Evolutionary conservation across 2,797 vertebrate species (phyloP).

Genomic region (Echiichthys vipera): DNA sequence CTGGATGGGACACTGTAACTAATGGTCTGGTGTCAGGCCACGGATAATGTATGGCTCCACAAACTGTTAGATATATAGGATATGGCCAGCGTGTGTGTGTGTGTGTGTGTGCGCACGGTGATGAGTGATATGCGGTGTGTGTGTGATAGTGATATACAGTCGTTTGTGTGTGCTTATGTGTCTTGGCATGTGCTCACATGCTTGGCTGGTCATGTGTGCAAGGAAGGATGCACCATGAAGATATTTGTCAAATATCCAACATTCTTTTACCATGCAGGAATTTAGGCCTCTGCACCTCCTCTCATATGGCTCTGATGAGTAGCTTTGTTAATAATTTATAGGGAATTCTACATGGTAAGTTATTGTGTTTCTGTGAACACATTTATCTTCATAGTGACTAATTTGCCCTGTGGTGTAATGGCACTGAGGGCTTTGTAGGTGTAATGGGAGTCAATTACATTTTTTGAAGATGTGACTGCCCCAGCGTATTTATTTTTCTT

Average conservation of each 20-base stretch:
- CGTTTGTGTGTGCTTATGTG: conserved; percentile 47
- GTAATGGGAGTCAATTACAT: conserved; percentile 78
- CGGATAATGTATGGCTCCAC: conserved; percentile 68
- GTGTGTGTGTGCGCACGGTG: conserved; percentile 13
- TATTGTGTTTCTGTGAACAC: conserved; percentile 73
- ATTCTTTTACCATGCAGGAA: conserved; percentile 25
- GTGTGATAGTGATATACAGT: conserved; percentile 45
- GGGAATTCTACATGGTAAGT: conserved; percentile 64
- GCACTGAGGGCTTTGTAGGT: conserved; percentile 64
- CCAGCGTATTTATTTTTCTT: conserved; percentile 55
- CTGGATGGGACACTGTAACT: conserved; percentile 72
- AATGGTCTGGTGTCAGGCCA: conserved; percentile 68
- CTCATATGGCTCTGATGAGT: conserved; percentile 58
- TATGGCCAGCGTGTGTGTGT: conserved; percentile 38
- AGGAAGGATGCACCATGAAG: conserved; percentile 31
- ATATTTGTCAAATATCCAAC: conserved; percentile 47
- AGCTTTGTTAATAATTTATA: conserved; percentile 78
- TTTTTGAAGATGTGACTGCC: conserved; percentile 62
- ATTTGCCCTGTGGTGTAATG: conserved; percentile 72
- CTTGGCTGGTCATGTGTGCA: conserved; percentile 41
- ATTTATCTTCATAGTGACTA: conserved; percentile 77
- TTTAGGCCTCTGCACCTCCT: conserved; percentile 16
- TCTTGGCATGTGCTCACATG: conserved; percentile 38
- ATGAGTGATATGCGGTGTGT: conserved; percentile 45
- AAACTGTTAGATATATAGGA: conserved; percentile 78